Evolutionary conservation across 1,140 invertebrate genomes (phyloP).

Genomic region (Mycetomoellerius zeteki): DNA sequence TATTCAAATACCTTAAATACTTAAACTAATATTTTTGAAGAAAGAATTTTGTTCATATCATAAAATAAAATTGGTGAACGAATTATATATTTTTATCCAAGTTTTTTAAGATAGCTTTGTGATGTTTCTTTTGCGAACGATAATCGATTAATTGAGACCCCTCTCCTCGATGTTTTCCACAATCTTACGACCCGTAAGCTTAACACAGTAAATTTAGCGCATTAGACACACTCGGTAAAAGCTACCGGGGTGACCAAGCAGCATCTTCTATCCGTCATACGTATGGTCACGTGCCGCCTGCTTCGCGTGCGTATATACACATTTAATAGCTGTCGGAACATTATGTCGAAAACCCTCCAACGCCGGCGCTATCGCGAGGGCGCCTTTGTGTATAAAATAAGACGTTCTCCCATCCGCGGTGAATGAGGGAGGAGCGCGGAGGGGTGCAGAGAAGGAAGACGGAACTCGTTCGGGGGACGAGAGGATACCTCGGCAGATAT

Average conservation of each 20-base stretch:
- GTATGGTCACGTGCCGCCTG: conserved; percentile 78
- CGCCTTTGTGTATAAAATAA: conserved; percentile 81
- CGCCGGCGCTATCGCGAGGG: conserved; percentile 78
- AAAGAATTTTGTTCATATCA: background rate
- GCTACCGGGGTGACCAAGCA: conserved; percentile 34
- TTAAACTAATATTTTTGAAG: background rate
- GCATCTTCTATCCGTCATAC: conserved; percentile 67
- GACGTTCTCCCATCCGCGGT: conserved; percentile 76
- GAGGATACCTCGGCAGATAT: conserved; percentile 69
- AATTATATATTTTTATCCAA: background rate
- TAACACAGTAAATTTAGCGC: conserved; percentile 48
- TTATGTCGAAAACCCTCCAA: conserved; percentile 77
- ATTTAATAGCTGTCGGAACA: conserved; percentile 70
- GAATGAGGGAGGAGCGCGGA: conserved; percentile 68
- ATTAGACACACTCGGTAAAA: conserved; percentile 57
- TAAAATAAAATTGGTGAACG: background rate
- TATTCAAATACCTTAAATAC: background rate
- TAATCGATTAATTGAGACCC: conserved; percentile 38
- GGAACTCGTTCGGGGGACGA: conserved; percentile 31
- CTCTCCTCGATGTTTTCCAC: conserved; percentile 3
- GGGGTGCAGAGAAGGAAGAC: conserved; percentile 68
- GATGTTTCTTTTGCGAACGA: background rate
- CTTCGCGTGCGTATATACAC: conserved; percentile 68
- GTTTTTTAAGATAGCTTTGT: background rate
- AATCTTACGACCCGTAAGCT: conserved; percentile 23